Base-by-base conservation (phyloP, 2,888 invertebrate genomes). In the Sinopyrophorus schimmeli region DNA sequence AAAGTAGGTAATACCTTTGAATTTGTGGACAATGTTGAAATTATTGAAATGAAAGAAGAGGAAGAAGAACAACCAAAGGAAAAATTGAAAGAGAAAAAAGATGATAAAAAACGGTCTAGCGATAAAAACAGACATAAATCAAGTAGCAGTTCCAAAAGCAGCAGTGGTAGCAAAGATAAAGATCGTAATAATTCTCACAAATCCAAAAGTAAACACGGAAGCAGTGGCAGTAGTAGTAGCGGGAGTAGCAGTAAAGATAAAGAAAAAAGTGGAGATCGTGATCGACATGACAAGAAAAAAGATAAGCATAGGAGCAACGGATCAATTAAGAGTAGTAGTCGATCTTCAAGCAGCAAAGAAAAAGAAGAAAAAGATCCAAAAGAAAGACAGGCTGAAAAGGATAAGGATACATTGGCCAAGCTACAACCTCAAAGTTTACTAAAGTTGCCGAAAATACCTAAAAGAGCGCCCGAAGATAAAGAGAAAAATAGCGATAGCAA, bases 401-500 rank as follows among this genome's bases (percentile, higher is more conserved):
- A 85, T 61, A 83, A 83, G 64, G 82, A 81, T 16, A 82, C 82
- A 5, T 75, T 85, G 28, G 81, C 84, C 17, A 86, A 87, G 69
- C 67, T 82, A 5, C 79, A 80, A 64, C 79, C 82, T 3, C 83
- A 83, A 40, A 81, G 86, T 12, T 76, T 89, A 46, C 83, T 84
- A 59, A 88, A 87, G 74, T 71, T 89, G 15, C 87, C 87, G 1
- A 86, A 87, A 73, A 89, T 89, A 62, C 89, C 89, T 0, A 90
- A 86, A 72, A 82, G 88, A 62, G 67, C 69, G 20, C 76, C 78
- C 1, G 75, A 76, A 10, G 74, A 75, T n/a, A 71, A 72, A 16
- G 70, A 66, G 21, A 65, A 60, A 32, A 60, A 63, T 3, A 14
- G 20, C 11, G 27, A 44, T 40, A 54, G 51, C n/a, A 73, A 77